Percentiles rank a stretch among this genome's conserved stretches.
These are phyloP conservation scores for Lacerta agilis DNA, from an alignment of 2,797 vertebrate genomes.

Conservation along the genomic window DNA sequence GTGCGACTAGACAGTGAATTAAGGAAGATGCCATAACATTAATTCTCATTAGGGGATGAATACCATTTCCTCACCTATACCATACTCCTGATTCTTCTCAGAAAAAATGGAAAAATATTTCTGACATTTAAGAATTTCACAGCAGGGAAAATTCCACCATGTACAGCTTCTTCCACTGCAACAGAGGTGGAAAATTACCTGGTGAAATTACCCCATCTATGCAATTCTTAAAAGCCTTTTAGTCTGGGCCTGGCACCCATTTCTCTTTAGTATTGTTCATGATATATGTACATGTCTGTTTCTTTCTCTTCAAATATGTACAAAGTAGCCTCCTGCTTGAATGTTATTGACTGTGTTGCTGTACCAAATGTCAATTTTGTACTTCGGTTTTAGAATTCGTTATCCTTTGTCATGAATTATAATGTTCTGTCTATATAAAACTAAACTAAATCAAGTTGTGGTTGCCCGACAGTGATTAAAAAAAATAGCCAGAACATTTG, in stretches of 20 bases:
- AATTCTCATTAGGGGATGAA: neutral
- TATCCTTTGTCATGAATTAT: constrained; percentile 16
- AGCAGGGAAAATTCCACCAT: neutral
- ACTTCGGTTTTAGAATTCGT: constrained; percentile 11
- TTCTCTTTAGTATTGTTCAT: neutral
- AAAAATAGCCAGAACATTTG: neutral
- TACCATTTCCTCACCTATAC: neutral
- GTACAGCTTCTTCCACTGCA: neutral
- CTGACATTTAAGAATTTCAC: neutral
- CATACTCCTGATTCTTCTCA: neutral
- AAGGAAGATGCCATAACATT: neutral
- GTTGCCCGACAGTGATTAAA: neutral
- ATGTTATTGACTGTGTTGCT: constrained; percentile 11
- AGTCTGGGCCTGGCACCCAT: neutral
- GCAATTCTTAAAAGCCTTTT: neutral
- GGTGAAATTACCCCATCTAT: neutral
- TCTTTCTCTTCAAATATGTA: constrained; percentile 1
- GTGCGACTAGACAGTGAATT: neutral
- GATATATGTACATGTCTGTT: neutral
- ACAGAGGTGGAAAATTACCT: neutral
- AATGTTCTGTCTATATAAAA: constrained; percentile 16
- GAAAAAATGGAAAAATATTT: neutral
- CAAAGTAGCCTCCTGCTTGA: neutral
- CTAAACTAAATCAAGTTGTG: neutral
- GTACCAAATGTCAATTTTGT: constrained; percentile 10